phyloP scores from a whole-genome alignment of 2,113 vertebrate genomes.

The Nerophis ophidion region DNA sequence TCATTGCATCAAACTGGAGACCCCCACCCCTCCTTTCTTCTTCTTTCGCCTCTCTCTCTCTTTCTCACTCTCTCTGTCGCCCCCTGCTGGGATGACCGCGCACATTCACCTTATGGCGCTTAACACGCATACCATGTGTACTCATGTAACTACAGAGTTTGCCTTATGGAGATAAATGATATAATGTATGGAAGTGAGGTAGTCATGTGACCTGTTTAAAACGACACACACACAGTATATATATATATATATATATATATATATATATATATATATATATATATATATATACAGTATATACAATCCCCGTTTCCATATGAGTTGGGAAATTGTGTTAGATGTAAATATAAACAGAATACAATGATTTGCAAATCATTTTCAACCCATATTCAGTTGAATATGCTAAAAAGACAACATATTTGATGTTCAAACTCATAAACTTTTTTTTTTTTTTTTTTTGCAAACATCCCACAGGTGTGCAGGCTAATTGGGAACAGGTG shows the following conservation, averaged over 20 bases:
- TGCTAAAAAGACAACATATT: too few relatives aligned
- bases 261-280: too few relatives aligned
- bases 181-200: slow-evolving; percentile 50
- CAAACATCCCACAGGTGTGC: too few relatives aligned
- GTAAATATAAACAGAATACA: too few relatives aligned
- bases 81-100: slow-evolving; percentile 54
- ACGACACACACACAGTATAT: slow-evolving; percentile 29
- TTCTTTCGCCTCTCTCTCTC: slow-evolving; percentile 22
- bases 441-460: too few relatives aligned
- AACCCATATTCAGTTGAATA: too few relatives aligned
- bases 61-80: slow-evolving; percentile 36
- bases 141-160: slow-evolving; percentile 60
- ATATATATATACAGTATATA: too few relatives aligned
- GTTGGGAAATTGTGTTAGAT: too few relatives aligned
- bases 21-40: slow-evolving; percentile 21
- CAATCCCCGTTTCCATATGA: not conserved
- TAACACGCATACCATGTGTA: slow-evolving; percentile 36
- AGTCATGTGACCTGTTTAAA: slow-evolving; percentile 55
- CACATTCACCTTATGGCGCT: slow-evolving; percentile 33
- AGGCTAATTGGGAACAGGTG: too few relatives aligned
- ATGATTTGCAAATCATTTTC: too few relatives aligned
- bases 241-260: slow-evolving; percentile 12
- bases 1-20: slow-evolving; percentile 58
- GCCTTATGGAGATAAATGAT: slow-evolving; percentile 62
- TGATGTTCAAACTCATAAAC: too few relatives aligned